Conservation (phyloP, 2,888 invertebrate species). For the Conchocele bisecta region DNA sequence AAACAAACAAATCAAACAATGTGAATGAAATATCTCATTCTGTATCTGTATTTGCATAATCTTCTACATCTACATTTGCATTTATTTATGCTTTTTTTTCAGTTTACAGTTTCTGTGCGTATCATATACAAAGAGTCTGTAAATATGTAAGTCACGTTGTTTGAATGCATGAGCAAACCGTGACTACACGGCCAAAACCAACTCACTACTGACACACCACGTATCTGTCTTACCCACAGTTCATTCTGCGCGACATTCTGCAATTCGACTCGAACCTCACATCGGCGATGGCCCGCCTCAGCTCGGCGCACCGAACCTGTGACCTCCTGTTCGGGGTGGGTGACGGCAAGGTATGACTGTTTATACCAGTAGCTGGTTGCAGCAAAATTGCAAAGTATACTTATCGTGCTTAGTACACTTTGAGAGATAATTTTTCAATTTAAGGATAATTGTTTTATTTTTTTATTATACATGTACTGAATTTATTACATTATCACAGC, state of each 20-base stretch:
- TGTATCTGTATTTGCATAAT: neutral
- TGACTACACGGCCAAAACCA: neutral
- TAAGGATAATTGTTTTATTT: no score
- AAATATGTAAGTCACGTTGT: no score
- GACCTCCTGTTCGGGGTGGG: slow-evolving; percentile 71
- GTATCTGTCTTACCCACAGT: slow-evolving; percentile 53
- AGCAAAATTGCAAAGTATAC: no score
- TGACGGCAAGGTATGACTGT: slow-evolving; percentile 68
- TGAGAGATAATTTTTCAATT: no score
- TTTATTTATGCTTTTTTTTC: neutral
- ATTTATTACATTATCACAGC: no score
- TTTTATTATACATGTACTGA: no score
- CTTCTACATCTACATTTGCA: neutral
- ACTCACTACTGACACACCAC: neutral
- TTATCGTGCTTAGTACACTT: no score
- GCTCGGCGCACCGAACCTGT: slow-evolving; percentile 62
- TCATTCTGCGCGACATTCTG: slow-evolving; percentile 66
- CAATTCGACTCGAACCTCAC: slow-evolving; percentile 64
- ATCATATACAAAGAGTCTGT: no score
- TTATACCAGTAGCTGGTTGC: no score
- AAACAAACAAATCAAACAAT: no score
- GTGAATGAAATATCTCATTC: no score
- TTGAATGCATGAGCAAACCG: no score
- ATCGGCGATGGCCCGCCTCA: slow-evolving; percentile 58
- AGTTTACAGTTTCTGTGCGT: neutral